Evolutionary conservation across 2,797 vertebrate genomes (phyloP).

Genomic region (Sibirionetta formosa): DNA sequence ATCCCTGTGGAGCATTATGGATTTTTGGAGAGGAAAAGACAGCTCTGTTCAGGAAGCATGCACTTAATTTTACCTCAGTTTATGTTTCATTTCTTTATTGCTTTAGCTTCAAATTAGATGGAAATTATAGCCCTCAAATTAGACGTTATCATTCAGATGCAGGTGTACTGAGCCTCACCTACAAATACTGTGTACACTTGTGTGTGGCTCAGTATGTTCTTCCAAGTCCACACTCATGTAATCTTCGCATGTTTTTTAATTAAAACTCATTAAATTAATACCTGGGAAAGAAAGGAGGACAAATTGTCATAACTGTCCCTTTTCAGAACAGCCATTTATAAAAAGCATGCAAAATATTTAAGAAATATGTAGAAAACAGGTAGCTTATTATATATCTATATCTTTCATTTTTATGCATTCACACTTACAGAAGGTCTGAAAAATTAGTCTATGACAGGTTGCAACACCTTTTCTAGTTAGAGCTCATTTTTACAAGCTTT

Average conservation of each 20-base stretch:
- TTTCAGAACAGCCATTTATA: neutral
- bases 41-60: neutral
- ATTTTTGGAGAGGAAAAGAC: neutral
- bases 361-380: neutral
- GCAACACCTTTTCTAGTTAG: neutral
- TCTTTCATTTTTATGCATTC: neutral
- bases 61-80: neutral
- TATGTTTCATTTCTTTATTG: constrained; percentile 3
- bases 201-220: neutral
- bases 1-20: neutral
- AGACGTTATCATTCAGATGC: neutral
- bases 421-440: neutral
- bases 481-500: constrained; percentile 19
- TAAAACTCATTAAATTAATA: neutral
- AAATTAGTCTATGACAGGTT: neutral
- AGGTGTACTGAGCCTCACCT: neutral
- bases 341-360: neutral
- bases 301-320: neutral
- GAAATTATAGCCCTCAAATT: constrained; percentile 18
- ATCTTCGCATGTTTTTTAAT: neutral
- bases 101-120: neutral
- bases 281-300: neutral
- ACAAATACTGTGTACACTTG: neutral
- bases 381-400: neutral
- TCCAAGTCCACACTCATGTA: neutral